phyloP scores from a whole-genome alignment of 2,797 vertebrate species.

The Jordanella pulchra region DNA sequence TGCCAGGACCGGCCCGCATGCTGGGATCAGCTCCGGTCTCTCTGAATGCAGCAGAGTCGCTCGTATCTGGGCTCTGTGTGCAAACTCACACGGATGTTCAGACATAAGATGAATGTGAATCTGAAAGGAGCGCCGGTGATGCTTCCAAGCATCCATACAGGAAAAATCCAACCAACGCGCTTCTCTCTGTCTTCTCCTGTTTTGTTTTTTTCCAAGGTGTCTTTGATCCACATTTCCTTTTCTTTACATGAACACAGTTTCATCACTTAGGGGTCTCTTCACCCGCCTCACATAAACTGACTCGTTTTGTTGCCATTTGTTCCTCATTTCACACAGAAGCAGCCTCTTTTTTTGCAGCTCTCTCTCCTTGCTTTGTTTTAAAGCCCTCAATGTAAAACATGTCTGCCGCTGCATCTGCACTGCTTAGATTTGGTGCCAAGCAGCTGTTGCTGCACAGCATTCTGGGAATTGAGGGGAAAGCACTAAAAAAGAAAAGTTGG shows the following conservation, averaged over 20 bases:
- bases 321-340: neutral
- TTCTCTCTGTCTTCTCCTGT: neutral
- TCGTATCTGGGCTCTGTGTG: neutral
- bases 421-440: neutral
- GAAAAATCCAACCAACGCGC: slow-evolving; percentile 41
- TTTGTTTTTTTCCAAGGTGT: neutral
- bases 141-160: slow-evolving; percentile 18
- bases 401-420: neutral
- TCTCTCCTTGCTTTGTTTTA: neutral
- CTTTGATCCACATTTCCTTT: neutral
- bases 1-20: slow-evolving; percentile 22
- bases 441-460: slow-evolving; percentile 15
- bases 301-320: neutral
- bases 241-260: neutral
- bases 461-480: slow-evolving; percentile 42
- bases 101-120: neutral
- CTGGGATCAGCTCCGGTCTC: neutral
- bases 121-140: neutral
- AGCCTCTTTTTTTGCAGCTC: neutral
- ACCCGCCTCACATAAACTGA: neutral
- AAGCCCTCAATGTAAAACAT: neutral
- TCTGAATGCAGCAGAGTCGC: neutral
- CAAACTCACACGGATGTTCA: neutral
- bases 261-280: neutral
- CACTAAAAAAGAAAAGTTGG: neutral